Percentiles rank a stretch among this genome's conserved stretches.
These are phyloP conservation scores for Drosophila monieri DNA, from an alignment of 2,888 invertebrate species.

Conservation along the genomic window DNA sequence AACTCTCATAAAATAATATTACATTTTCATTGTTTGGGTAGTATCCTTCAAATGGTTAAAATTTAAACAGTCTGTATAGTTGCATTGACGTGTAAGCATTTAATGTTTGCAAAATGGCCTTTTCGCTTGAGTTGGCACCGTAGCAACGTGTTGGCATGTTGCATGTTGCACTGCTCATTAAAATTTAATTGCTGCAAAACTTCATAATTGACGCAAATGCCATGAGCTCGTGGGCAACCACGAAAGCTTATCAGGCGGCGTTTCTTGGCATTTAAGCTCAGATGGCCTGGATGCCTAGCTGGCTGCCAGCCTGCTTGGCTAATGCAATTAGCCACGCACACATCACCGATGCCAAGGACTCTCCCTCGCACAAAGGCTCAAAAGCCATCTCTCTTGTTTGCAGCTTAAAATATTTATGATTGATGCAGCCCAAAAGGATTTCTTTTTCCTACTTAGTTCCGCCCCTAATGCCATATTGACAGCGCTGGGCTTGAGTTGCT, in stretches of 20 bases:
- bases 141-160: slow-evolving; percentile 3
- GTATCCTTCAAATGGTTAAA: background rate
- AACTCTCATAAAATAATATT: too few species aligned
- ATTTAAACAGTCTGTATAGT: background rate
- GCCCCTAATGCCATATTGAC: slow-evolving; percentile 56
- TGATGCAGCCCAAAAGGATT: slow-evolving; percentile 54
- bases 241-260: slow-evolving; percentile 61
- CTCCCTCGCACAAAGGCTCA: slow-evolving; percentile 23
- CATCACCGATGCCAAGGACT: slow-evolving; percentile 14
- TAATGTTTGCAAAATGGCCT: slow-evolving; percentile 12
- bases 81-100: slow-evolving; percentile 2
- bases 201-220: slow-evolving; percentile 58
- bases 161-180: slow-evolving; percentile 54
- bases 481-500: slow-evolving; percentile 28
- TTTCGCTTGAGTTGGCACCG: slow-evolving; percentile 17
- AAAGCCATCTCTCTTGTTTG: slow-evolving; percentile 39
- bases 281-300: slow-evolving; percentile 21
- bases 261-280: slow-evolving; percentile 53
- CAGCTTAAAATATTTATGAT: slow-evolving; percentile 69
- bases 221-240: slow-evolving; percentile 34
- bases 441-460: slow-evolving; percentile 34
- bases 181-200: slow-evolving; percentile 63
- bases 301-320: slow-evolving; percentile 24
- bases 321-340: slow-evolving; percentile 63
- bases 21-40: background rate